Evolutionary conservation across 2,888 invertebrate genomes (phyloP), one percentile per base, ranked within the genome.

Genomic region (Mystacides longicornis): DNA sequence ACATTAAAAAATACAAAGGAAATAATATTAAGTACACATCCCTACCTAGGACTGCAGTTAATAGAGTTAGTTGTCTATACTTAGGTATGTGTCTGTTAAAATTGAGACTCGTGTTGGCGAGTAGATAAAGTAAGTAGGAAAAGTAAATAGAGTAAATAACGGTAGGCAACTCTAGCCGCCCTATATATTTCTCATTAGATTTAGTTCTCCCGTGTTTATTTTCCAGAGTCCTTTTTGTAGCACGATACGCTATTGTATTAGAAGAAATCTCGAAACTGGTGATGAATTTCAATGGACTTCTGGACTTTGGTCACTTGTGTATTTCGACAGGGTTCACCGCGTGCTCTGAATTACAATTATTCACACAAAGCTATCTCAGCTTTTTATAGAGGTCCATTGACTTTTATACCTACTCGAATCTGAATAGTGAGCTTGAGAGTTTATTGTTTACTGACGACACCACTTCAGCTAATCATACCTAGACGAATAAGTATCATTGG

Each of bases 101-200:
- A n/a, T n/a, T n/a, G n/a, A n/a, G n/a, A n/a, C n/a, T n/a, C 7
- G 27, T 27, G 27, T 27, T 27, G 27, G 27, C 11, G 11, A 11
- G 27, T 37, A 37, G 37, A 16, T 37, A 37, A n/a, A 16, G 37
- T 37, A 37, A 7, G 37, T 37, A 37, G 5, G 11, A 27, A 7
- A 27, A 11, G 7, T 27, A 7, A 11, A 27, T 5, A 27, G 27
- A n/a, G n/a, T n/a, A n/a, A n/a, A n/a, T n/a, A n/a, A n/a, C n/a
- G n/a, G 27, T 5, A 27, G 27, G 5, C 11, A 27, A 11, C 37
- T 37, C 16, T 37, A n/a, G n/a, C n/a, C n/a, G n/a, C n/a, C n/a
- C n/a, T n/a, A n/a, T n/a, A n/a, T 37, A 37, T 37, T 37, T 37
- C 37, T 37, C 37, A 37, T 37, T 37, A 37, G 37, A 37, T 37